Evolutionary conservation across 1,140 invertebrate species (phyloP).

Genomic region (Drosophila seguyi): DNA sequence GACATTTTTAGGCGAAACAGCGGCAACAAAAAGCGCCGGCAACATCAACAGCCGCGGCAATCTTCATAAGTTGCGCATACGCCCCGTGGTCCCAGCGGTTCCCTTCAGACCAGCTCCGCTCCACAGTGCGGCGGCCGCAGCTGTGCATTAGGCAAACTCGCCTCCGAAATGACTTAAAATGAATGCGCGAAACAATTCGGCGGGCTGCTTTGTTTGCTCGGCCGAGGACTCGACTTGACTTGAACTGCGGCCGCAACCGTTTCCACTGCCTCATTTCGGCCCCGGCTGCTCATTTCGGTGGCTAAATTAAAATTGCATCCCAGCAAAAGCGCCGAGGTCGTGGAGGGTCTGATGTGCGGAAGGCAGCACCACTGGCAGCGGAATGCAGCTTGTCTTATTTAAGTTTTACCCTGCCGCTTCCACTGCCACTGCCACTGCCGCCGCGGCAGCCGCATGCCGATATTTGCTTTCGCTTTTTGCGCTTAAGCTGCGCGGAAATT

Average conservation of each 20-base stretch:
- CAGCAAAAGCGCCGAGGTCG: constrained; percentile 55
- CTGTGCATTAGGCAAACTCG: constrained; percentile 73
- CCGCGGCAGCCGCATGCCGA: constrained; percentile 33
- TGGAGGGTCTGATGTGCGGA: constrained; percentile 27
- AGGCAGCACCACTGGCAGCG: neutral
- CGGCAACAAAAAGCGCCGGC: constrained; percentile 22
- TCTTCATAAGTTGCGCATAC: constrained; percentile 81
- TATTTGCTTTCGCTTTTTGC: constrained; percentile 52
- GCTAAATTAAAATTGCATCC: constrained; percentile 81
- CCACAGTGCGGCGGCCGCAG: constrained; percentile 49
- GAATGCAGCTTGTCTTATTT: constrained; percentile 40
- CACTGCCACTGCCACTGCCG: constrained; percentile 9
- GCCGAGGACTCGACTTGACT: constrained; percentile 31
- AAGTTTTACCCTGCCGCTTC: constrained; percentile 24
- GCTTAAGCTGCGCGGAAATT: constrained; percentile 22
- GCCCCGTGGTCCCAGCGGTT: constrained; percentile 27
- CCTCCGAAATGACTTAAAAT: constrained; percentile 62
- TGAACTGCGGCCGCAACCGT: constrained; percentile 15
- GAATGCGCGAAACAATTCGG: constrained; percentile 67
- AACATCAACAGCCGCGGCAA: constrained; percentile 59
- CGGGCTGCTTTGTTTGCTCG: constrained; percentile 67
- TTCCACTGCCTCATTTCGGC: constrained; percentile 32
- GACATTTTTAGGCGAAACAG: constrained; percentile 78
- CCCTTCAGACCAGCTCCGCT: constrained; percentile 17
- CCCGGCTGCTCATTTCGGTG: constrained; percentile 67